Evolutionary conservation across 1,140 invertebrate species (phyloP).

Genomic region (Bombus impatiens): DNA sequence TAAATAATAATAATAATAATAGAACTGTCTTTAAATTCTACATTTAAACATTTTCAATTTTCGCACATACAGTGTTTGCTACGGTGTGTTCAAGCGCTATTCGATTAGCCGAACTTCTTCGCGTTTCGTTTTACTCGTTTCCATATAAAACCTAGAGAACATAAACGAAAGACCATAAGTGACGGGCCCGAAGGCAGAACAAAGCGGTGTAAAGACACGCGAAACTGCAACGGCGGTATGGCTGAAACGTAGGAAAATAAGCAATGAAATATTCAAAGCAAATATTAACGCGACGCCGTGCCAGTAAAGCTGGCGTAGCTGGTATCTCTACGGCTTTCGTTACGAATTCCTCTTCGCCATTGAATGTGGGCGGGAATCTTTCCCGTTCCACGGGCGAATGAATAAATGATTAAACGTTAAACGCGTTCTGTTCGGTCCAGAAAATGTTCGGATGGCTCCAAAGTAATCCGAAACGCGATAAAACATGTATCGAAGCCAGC

Average conservation of each 20-base stretch:
- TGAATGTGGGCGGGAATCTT: background rate
- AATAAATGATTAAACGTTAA: slow-evolving; percentile 29
- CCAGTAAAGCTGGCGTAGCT: background rate
- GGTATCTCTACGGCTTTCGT: background rate
- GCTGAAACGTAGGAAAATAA: background rate
- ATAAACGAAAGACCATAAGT: too few relatives aligned
- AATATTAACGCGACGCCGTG: slow-evolving; percentile 1
- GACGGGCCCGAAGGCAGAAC: too few relatives aligned
- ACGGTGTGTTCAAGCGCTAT: too few relatives aligned
- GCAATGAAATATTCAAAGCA: slow-evolving; percentile 15
- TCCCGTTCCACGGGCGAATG: background rate
- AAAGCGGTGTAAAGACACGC: too few relatives aligned
- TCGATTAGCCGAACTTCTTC: too few relatives aligned
- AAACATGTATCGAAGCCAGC: slow-evolving; percentile 36
- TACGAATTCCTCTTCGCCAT: slow-evolving; percentile 34
- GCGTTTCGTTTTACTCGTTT: too few relatives aligned
- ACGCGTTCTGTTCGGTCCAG: background rate
- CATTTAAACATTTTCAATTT: too few relatives aligned
- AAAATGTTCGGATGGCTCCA: slow-evolving; percentile 18
- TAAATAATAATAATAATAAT: too few relatives aligned
- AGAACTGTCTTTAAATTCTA: too few relatives aligned
- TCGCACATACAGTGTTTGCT: too few relatives aligned
- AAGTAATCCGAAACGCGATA: slow-evolving; percentile 39
- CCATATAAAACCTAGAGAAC: too few relatives aligned
- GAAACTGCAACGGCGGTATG: too few relatives aligned